Evolutionary conservation across 2,113 vertebrate species (phyloP), one percentile per base, ranked within the genome.

Genomic region (Murina feae): DNA sequence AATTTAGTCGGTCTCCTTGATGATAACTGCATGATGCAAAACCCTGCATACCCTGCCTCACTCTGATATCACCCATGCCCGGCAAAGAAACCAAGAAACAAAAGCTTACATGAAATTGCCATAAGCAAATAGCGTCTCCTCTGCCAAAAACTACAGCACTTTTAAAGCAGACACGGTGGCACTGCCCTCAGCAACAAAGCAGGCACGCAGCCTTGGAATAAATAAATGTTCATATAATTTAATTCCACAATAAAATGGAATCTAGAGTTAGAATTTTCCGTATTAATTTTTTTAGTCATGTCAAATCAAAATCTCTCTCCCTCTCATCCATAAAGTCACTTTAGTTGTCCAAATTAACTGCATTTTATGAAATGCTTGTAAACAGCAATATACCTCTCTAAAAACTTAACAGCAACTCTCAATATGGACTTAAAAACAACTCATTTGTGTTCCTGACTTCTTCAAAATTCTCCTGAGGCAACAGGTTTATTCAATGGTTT

Each of bases 11-110:
- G 37, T 69, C 63, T 89, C 37, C 81, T 84, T 80, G 37, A 89
- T 47, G 51, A 8, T 66, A 90, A 81, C 71, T 82, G 72, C 30
- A 83, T 28, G 37, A 47, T 49, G 28, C 32, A 5, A 30, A 60
- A 81, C 0, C 0, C 21, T 82, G 74, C 71, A 68, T 5, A 81
- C 9, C 30, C 53, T 11, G 13, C 23, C 78, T 89, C 66, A 58
- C 35, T 76, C 51, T 35, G 47, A 44, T 60, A 79, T 20, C 81
- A 66, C 78, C 71, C 93, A 96, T 49, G 66, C n/a, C 39, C 30
- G 1, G 68, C 23, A 82, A 58, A 90, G 72, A 91, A 87, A 84
- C 82, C 47, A 81, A 91, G 76, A 94, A 87, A 96, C 86, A 85
- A 96, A 93, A 84, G 71, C 18, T 44, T 58, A 71, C 35, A 23